phyloP scores from a whole-genome alignment of 2,888 invertebrate genomes.

The Aricia artaxerxes region DNA sequence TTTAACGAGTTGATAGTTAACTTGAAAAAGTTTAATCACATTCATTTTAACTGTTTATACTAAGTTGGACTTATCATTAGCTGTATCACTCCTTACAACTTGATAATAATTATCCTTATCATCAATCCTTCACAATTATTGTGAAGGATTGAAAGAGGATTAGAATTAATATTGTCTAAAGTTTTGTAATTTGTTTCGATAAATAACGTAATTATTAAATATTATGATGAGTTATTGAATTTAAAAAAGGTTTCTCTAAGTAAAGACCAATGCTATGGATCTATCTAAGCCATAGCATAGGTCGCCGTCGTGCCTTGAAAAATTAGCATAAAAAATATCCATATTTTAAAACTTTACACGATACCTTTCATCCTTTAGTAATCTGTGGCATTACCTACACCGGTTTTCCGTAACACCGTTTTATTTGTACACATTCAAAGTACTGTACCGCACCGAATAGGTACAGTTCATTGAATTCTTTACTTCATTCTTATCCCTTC shows the following conservation, averaged over 20 bases:
- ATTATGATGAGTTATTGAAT: too few relatives aligned
- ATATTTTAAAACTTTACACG: too few relatives aligned
- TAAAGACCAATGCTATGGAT: too few relatives aligned
- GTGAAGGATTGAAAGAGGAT: not conserved
- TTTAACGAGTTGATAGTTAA: conserved; percentile 59
- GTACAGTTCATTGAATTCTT: not conserved
- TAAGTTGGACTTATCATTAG: not conserved
- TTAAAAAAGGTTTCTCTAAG: too few relatives aligned
- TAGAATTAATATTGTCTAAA: not conserved
- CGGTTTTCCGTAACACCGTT: too few relatives aligned
- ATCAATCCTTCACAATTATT: too few relatives aligned
- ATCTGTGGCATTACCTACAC: too few relatives aligned
- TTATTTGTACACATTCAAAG: not conserved
- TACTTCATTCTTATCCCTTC: not conserved
- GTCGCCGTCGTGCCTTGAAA: too few relatives aligned
- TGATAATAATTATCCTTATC: not conserved
- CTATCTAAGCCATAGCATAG: too few relatives aligned
- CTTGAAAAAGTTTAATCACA: not conserved
- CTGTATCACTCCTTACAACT: not conserved
- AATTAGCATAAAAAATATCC: too few relatives aligned
- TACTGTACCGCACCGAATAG: not conserved
- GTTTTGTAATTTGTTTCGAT: not conserved
- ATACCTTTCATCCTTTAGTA: too few relatives aligned
- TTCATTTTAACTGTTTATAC: not conserved
- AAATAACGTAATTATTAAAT: not conserved